A percentile compares a stretch with the other conserved stretches of the same genome.
Evolutionary conservation across 2,797 vertebrate species (phyloP).

Genomic region (Kryptopterus vitreolus): DNA sequence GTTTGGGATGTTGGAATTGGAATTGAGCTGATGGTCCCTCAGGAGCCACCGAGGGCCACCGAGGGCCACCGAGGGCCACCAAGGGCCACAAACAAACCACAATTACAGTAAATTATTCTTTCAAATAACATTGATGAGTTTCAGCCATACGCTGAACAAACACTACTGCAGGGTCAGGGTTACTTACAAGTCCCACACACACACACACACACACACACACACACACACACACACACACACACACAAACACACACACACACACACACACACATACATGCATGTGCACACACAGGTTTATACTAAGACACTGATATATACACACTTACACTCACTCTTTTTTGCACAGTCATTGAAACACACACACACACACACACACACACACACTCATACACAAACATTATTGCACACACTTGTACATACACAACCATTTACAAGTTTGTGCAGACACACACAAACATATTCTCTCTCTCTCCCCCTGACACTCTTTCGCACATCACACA

Average conservation of each 20-base stretch:
- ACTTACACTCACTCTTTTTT: too few relatives aligned
- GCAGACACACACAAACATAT: neutral
- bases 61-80: constrained; percentile 42
- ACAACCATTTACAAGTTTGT: too few relatives aligned
- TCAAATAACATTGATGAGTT: constrained; percentile 34
- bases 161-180: neutral
- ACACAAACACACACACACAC: neutral
- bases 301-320: neutral
- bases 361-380: too few relatives aligned
- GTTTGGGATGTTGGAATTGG: constrained; percentile 54
- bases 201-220: neutral
- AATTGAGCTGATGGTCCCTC: constrained; percentile 62
- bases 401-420: too few relatives aligned
- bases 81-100: constrained; percentile 46
- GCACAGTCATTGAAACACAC: too few relatives aligned
- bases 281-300: neutral
- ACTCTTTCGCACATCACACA: neutral
- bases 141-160: neutral
- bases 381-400: too few relatives aligned
- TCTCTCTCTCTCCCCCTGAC: neutral
- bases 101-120: constrained; percentile 48
- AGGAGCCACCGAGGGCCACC: constrained; percentile 37
- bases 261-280: neutral
- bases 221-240: neutral
- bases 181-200: too few relatives aligned